Conservation (phyloP, 2,888 invertebrate genomes). For the Scaptomyza polygonia region DNA sequence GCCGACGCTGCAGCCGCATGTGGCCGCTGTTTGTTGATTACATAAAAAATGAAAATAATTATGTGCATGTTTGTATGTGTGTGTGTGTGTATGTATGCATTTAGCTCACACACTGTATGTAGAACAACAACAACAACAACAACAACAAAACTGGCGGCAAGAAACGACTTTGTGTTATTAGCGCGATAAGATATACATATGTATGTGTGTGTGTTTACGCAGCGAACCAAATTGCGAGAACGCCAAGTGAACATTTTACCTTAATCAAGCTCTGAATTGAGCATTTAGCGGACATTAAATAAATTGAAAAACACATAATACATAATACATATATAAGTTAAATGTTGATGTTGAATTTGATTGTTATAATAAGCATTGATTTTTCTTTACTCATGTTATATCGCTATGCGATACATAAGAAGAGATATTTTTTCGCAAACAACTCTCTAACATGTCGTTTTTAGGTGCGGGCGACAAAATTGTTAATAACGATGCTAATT, state of each 20-base stretch:
- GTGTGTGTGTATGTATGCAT: constrained; percentile 32
- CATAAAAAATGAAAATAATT: constrained; percentile 70
- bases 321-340: background rate
- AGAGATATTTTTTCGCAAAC: constrained; percentile 11
- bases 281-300: background rate
- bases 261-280: background rate
- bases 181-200: constrained; percentile 45
- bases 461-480: constrained; percentile 43
- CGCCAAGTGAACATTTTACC: constrained; percentile 13
- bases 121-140: constrained; percentile 23
- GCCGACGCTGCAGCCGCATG: constrained; percentile 46
- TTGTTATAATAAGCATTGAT: background rate
- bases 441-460: constrained; percentile 21
- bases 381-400: background rate
- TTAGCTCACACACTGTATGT: constrained; percentile 30
- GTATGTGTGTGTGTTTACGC: constrained; percentile 14
- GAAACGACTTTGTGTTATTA: constrained; percentile 41
- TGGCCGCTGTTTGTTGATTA: constrained; percentile 74
- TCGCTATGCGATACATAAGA: background rate
- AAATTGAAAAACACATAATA: background rate
- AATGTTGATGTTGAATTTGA: background rate
- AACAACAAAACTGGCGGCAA: constrained; percentile 19
- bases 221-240: constrained; percentile 4
- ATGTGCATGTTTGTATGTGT: constrained; percentile 42
- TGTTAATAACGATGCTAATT: constrained; percentile 22